Conservation (phyloP, 2,797 vertebrate species). For the Enteromius radiatus region DNA sequence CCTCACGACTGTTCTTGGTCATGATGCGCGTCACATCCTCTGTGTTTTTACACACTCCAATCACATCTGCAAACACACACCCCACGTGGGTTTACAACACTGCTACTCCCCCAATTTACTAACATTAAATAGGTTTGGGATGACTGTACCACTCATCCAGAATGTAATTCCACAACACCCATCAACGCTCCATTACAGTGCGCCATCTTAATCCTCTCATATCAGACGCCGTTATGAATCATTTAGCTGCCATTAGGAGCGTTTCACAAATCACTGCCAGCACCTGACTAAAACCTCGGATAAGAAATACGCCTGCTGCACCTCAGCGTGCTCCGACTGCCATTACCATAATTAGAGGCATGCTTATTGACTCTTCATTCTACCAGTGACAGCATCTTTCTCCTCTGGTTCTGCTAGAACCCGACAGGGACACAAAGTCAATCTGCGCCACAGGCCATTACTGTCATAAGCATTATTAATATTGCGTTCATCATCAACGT, state of each 20-base stretch:
- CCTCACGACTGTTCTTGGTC: constrained; percentile 89
- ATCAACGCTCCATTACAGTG: constrained; percentile 33
- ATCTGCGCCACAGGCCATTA: constrained; percentile 67
- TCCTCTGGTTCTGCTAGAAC: constrained; percentile 43
- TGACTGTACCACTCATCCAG: constrained; percentile 31
- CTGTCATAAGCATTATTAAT: constrained; percentile 69
- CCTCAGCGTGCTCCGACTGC: constrained; percentile 47
- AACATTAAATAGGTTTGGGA: constrained; percentile 4
- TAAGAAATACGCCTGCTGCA: constrained; percentile 52
- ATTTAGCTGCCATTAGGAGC: constrained; percentile 57
- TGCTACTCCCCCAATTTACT: background rate
- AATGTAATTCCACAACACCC: constrained; percentile 43
- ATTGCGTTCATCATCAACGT: constrained; percentile 65
- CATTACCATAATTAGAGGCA: constrained; percentile 65
- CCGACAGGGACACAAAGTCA: constrained; percentile 62
- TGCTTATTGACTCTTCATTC: constrained; percentile 63
- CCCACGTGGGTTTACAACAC: constrained; percentile 5
- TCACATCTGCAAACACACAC: constrained; percentile 84
- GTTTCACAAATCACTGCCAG: constrained; percentile 38
- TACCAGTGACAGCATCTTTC: constrained; percentile 60
- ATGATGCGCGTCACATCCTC: constrained; percentile 88
- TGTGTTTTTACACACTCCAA: constrained; percentile 92
- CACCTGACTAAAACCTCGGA: constrained; percentile 39
- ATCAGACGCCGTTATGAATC: constrained; percentile 43
- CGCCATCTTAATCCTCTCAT: constrained; percentile 30